Percentiles rank a stretch among this genome's conserved stretches.
Conservation (phyloP, 2,113 vertebrate genomes). For the Pogonocichla stellata region DNA sequence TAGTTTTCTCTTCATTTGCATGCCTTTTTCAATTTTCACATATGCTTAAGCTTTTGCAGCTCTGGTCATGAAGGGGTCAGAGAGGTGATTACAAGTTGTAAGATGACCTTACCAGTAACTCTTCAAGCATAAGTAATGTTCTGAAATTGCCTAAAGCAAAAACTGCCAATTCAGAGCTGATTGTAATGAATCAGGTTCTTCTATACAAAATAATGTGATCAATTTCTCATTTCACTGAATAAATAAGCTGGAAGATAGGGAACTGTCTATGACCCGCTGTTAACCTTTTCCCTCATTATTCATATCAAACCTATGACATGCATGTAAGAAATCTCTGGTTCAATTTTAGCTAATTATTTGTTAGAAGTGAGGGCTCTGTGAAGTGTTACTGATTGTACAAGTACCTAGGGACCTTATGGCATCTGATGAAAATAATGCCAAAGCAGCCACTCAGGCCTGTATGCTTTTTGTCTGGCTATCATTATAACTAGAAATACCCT, state of each 20-base stretch:
- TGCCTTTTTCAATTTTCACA: neutral
- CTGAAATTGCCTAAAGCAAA: constrained; percentile 85
- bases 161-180: constrained; percentile 96
- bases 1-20: neutral
- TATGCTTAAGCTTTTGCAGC: constrained; percentile 38
- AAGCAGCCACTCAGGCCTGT: constrained; percentile 30
- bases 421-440: constrained; percentile 69
- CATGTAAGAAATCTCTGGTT: constrained; percentile 82
- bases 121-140: constrained; percentile 91
- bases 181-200: constrained; percentile 98
- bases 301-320: constrained; percentile 87
- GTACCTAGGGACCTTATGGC: constrained; percentile 78
- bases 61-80: constrained; percentile 83
- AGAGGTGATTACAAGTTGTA: constrained; percentile 92
- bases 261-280: constrained; percentile 86
- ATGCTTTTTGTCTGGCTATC: constrained; percentile 66
- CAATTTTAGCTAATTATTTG: constrained; percentile 91
- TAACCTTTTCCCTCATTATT: constrained; percentile 94
- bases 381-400: constrained; percentile 85
- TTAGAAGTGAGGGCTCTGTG: constrained; percentile 77
- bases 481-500: constrained; percentile 35
- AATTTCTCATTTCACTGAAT: constrained; percentile 99
- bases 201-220: constrained; percentile 98
- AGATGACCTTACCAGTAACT: constrained; percentile 89
- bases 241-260: constrained; percentile 94